Conservation (phyloP, 2,797 vertebrate genomes). For the Cygnus olor region DNA sequence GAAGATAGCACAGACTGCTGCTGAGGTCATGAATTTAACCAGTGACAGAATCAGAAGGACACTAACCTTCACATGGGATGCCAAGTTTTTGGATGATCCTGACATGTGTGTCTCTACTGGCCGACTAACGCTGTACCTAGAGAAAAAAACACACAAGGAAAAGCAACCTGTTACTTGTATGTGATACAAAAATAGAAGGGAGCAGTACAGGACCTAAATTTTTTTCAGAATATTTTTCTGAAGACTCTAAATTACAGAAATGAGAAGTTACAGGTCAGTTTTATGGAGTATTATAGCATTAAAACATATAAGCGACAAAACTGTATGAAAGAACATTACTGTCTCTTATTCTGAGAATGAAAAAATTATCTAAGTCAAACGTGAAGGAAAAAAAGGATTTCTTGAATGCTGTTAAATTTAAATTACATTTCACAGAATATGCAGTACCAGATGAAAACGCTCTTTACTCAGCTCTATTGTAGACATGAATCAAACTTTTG, state of each 20-base stretch:
- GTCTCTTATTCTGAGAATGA: background rate
- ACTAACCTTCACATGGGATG: constrained; percentile 88
- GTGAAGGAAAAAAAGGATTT: background rate
- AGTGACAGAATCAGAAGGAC: background rate
- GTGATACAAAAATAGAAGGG: background rate
- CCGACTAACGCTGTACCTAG: constrained; percentile 92
- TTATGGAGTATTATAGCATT: background rate
- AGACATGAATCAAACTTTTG: background rate
- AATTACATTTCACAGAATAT: background rate
- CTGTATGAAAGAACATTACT: background rate
- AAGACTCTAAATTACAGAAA: background rate
- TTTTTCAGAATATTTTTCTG: background rate
- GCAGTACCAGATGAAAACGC: background rate
- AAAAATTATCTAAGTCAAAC: background rate
- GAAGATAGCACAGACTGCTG: background rate
- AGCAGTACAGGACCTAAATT: background rate
- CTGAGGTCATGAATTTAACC: background rate
- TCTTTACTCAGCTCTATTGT: background rate
- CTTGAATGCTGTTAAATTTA: background rate
- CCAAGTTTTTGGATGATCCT: constrained; percentile 85
- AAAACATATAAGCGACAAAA: background rate
- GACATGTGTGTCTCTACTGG: constrained; percentile 93
- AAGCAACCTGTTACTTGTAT: background rate
- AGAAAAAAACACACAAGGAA: background rate
- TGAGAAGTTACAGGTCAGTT: background rate